These are phyloP conservation scores for Lagria hirta DNA, from an alignment of 2,888 invertebrate genomes.

Conservation along the genomic window DNA sequence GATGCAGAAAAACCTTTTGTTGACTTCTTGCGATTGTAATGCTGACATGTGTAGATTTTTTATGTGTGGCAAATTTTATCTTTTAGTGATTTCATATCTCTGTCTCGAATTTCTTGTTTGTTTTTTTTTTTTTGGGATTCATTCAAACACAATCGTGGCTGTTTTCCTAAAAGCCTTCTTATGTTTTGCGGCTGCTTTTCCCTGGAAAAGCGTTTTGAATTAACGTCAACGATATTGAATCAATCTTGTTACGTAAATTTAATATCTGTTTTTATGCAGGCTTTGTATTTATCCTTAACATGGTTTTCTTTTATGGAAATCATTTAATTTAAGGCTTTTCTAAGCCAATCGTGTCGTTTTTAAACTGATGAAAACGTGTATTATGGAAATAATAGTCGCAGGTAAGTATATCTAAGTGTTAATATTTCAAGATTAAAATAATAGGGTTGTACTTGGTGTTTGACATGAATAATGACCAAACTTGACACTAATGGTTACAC, in stretches of 20 bases:
- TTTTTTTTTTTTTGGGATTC: conserved; percentile 16
- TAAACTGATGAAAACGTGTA: too few species aligned
- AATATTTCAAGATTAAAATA: too few species aligned
- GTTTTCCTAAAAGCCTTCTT: conserved; percentile 23
- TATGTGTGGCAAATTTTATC: conserved; percentile 8
- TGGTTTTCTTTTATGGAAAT: too few species aligned
- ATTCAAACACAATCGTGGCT: not conserved
- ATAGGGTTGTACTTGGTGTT: too few species aligned
- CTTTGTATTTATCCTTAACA: too few species aligned
- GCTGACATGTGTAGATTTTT: conserved; percentile 13
- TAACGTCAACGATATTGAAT: conserved; percentile 23
- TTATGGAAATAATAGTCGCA: too few species aligned
- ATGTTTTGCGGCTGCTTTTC: conserved; percentile 20
- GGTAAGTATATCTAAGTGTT: too few species aligned
- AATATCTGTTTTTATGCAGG: too few species aligned
- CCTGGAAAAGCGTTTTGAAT: conserved; percentile 12
- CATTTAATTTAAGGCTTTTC: too few species aligned
- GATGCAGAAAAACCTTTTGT: conserved; percentile 13
- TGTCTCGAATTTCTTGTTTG: conserved; percentile 18
- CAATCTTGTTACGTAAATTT: conserved; percentile 23
- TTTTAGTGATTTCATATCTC: conserved; percentile 23
- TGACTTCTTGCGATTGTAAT: conserved; percentile 4
- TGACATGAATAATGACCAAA: too few species aligned
- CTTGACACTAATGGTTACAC: too few species aligned
- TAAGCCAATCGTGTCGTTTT: too few species aligned